Evolutionary conservation across 2,797 vertebrate species (phyloP).

Genomic region (Falco cherrug): DNA sequence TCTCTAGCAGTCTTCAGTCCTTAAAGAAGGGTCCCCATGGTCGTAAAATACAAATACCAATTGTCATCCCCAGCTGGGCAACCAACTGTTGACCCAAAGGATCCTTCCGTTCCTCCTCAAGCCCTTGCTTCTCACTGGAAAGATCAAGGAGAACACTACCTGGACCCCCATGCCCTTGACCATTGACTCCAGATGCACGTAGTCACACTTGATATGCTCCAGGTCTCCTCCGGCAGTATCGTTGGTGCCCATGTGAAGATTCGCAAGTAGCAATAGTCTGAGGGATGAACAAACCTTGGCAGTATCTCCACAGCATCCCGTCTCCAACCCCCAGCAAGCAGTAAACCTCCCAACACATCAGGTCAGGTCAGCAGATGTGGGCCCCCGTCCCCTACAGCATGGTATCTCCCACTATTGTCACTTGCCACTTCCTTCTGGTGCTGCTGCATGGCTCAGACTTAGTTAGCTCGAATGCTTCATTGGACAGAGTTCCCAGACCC

Average conservation of each 20-base stretch:
- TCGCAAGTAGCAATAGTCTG: neutral
- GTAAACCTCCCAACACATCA: neutral
- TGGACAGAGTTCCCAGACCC: neutral
- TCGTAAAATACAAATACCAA: neutral
- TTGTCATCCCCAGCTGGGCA: neutral
- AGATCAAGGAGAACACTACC: neutral
- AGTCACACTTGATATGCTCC: neutral
- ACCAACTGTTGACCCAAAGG: neutral
- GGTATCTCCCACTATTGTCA: neutral
- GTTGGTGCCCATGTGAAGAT: neutral
- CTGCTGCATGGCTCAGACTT: neutral
- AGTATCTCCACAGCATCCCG: neutral
- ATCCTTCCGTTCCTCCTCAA: neutral
- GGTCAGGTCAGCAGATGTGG: neutral
- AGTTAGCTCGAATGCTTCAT: neutral
- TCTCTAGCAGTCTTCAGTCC: neutral
- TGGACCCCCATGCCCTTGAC: neutral
- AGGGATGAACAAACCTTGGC: neutral
- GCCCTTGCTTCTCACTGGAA: neutral
- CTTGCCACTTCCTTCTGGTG: neutral
- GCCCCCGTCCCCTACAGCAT: neutral
- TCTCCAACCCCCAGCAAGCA: neutral
- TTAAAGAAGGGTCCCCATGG: neutral
- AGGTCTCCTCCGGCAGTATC: neutral
- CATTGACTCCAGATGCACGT: neutral